Base-by-base conservation (phyloP, 2,113 vertebrate species). In the Forbesichthys agassizii region DNA sequence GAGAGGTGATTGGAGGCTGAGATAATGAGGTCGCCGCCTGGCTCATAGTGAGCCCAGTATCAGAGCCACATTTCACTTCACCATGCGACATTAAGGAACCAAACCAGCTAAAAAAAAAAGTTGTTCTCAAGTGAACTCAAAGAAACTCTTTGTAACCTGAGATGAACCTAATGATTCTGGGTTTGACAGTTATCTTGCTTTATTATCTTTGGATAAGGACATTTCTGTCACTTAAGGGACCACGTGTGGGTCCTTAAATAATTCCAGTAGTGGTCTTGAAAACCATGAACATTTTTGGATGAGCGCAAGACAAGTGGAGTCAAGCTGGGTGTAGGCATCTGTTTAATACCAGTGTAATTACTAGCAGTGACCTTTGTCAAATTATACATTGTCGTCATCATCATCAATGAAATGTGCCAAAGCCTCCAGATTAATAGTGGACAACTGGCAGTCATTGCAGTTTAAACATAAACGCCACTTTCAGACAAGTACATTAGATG, bases 331-430 rank as follows among this genome's bases (percentile, higher is more conserved):
- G 77, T 71, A 62, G 69, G 70, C 77, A 83, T 83, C 83, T 77
- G 79, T 84, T 89, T 85, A 83, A 71, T 78, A 86, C 76, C 52
- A 78, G 73, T 71, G 76, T 82, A 88, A 91, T 91, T 86, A 89
- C 82, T 89, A 78, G 62, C 80, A 74, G 73, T 88, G 88, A 89
- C 87, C 87, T 91, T 90, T 87, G 74, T 67, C 52, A 16, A 86
- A 91, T 87, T 83, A 84, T 47, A 66, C 74, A 61, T 64, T 27
- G 27, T 27, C 27, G 27, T 27, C 27, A 27, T 27, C 27, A 27
- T 75, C 74, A 73, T 78, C 82, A 84, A 84, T 89, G 81, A 84
- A 86, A 87, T 77, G 74, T 77, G 81, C 74, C 73, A 81, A 77
- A 77, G 71, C 68, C 79, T 63, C 70, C 49, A 75, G 66, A 84